Conservation (phyloP, 1,140 invertebrate species). For the Magallana gigas region DNA sequence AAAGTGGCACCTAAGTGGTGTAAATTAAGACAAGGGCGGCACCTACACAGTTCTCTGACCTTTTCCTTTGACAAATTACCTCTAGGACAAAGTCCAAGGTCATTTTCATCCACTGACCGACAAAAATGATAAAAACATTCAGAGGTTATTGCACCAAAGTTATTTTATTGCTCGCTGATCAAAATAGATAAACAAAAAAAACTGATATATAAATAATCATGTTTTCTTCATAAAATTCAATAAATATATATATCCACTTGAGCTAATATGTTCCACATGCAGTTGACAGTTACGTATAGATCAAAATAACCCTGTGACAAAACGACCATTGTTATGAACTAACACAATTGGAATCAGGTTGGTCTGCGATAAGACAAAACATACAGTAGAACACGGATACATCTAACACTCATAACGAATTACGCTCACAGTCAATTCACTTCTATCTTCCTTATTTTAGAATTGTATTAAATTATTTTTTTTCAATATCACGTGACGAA, state of each 20-base stretch:
- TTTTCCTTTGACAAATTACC: not conserved
- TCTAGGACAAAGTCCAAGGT: not conserved
- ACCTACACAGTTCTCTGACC: not conserved
- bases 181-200: slow-evolving; percentile 29
- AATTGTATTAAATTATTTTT: no score
- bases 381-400: no score
- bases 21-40: no score
- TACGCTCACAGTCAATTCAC: no score
- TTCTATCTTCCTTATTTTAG: no score
- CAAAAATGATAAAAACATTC: not conserved
- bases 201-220: slow-evolving; percentile 14
- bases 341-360: no score
- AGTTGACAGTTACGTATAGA: not conserved
- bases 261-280: not conserved
- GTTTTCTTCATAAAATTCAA: slow-evolving; percentile 34
- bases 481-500: no score
- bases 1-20: no score
- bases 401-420: no score
- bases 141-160: slow-evolving; percentile 27
- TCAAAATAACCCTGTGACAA: not conserved
- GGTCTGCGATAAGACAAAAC: no score
- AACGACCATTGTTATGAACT: no score
- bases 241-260: slow-evolving; percentile 22
- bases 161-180: not conserved
- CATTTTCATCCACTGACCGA: not conserved